phyloP scores from a whole-genome alignment of 1,140 invertebrate species.

The Potamilus streckersoni region DNA sequence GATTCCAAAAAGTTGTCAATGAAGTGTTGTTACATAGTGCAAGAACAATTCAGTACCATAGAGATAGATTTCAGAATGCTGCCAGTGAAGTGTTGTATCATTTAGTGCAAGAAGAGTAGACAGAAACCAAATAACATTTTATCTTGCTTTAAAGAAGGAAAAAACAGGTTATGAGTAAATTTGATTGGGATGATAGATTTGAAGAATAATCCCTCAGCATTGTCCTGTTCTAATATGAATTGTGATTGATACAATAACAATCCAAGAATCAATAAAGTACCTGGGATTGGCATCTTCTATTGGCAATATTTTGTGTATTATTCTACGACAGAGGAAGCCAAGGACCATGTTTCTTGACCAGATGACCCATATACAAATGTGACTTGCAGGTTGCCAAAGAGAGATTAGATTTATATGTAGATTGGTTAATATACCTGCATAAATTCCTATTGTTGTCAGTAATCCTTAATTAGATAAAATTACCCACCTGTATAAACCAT shows the following conservation, averaged over 20 bases:
- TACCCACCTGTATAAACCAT: too few relatives aligned
- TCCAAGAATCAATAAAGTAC: background rate
- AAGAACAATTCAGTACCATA: too few relatives aligned
- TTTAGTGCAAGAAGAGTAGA: conserved; percentile 1
- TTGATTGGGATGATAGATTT: conserved; percentile 5
- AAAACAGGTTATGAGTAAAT: conserved; percentile 5
- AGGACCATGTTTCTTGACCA: background rate
- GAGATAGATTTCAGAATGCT: conserved; percentile 1
- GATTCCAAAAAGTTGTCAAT: background rate
- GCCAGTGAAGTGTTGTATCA: background rate
- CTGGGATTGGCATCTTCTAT: background rate
- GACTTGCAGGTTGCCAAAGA: conserved; percentile 18
- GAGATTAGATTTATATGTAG: background rate
- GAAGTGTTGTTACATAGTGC: background rate
- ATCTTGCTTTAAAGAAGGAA: conserved; percentile 6
- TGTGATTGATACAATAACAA: conserved; percentile 6
- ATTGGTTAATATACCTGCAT: too few relatives aligned
- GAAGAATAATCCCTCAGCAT: background rate
- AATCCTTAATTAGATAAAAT: too few relatives aligned
- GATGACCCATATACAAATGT: conserved; percentile 13
- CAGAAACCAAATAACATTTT: background rate
- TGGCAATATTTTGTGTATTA: conserved; percentile 2
- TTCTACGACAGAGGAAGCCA: conserved; percentile 1
- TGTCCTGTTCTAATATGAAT: conserved; percentile 1
- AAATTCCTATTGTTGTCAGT: too few relatives aligned